Conservation (phyloP, 1,140 invertebrate species). For the Dinoponera quadriceps region DNA sequence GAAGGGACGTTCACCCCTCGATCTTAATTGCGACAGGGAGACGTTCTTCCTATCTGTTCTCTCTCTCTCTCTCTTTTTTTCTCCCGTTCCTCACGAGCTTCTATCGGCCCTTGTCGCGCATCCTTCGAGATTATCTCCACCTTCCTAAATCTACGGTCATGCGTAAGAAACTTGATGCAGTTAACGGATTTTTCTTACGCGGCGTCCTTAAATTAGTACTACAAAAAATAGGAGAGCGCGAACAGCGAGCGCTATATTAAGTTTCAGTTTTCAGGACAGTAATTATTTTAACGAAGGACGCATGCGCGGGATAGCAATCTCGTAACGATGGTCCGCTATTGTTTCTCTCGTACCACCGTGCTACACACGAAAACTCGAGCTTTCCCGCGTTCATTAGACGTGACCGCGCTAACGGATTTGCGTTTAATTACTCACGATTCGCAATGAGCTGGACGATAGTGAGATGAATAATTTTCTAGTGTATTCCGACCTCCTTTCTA, state of each 20-base stretch:
- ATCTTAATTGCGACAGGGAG: constrained; percentile 74
- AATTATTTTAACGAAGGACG: background rate
- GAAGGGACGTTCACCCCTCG: constrained; percentile 71
- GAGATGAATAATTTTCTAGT: constrained; percentile 58
- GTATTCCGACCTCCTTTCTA: constrained; percentile 14
- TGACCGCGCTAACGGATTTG: background rate
- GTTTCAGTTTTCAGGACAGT: background rate
- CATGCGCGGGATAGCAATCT: background rate
- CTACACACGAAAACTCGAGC: background rate
- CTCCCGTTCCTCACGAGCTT: background rate
- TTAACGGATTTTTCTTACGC: background rate
- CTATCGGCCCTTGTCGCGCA: background rate
- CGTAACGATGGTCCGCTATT: background rate
- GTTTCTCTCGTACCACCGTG: background rate
- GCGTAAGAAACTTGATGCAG: background rate
- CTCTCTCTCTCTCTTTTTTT: background rate
- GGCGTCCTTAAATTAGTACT: background rate
- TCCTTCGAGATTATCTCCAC: background rate
- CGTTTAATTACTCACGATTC: constrained; percentile 50
- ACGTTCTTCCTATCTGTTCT: constrained; percentile 23
- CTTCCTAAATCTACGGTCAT: background rate
- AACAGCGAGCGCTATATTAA: background rate
- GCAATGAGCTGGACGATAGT: constrained; percentile 49
- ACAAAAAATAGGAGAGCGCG: background rate
- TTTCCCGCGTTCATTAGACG: background rate